These are phyloP conservation scores for Ligdia adustata DNA, from an alignment of 2,888 invertebrate species.

Conservation along the genomic window DNA sequence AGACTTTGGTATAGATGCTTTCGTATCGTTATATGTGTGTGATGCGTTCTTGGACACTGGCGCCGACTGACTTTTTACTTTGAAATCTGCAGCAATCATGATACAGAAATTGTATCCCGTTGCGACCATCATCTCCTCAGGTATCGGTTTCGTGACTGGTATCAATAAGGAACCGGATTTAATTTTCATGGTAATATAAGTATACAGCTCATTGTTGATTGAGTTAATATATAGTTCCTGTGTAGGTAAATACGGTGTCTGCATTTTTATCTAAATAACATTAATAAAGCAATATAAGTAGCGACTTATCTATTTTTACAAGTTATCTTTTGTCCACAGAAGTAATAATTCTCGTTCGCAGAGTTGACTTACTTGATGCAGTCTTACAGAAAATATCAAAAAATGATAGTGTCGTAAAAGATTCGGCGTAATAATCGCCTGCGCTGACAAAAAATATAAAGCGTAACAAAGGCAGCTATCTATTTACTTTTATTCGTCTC, in stretches of 20 bases:
- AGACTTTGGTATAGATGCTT: neutral
- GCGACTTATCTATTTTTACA: too few relatives aligned
- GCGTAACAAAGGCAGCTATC: constrained; percentile 7
- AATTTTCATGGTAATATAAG: neutral
- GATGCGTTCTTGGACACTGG: constrained; percentile 15
- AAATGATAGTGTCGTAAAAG: too few relatives aligned
- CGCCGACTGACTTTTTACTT: constrained; percentile 20
- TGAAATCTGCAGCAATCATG: constrained; percentile 21
- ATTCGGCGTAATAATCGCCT: constrained; percentile 4
- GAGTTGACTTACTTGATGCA: too few relatives aligned
- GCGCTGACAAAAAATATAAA: constrained; percentile 2
- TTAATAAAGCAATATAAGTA: too few relatives aligned
- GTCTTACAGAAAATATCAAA: too few relatives aligned
- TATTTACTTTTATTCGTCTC: constrained; percentile 20
- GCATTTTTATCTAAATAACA: too few relatives aligned
- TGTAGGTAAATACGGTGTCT: neutral
- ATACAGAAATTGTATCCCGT: constrained; percentile 19
- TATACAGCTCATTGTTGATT: neutral
- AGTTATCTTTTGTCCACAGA: too few relatives aligned
- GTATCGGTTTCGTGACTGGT: neutral
- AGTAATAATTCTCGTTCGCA: too few relatives aligned
- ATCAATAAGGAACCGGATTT: neutral
- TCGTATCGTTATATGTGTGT: constrained; percentile 9
- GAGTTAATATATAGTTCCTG: neutral
- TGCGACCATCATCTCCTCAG: constrained; percentile 6